A percentile compares a stretch with the other conserved stretches of the same genome.
Evolutionary conservation across 1,140 invertebrate genomes (phyloP).

Genomic region (Belonocnema kinseyi): DNA sequence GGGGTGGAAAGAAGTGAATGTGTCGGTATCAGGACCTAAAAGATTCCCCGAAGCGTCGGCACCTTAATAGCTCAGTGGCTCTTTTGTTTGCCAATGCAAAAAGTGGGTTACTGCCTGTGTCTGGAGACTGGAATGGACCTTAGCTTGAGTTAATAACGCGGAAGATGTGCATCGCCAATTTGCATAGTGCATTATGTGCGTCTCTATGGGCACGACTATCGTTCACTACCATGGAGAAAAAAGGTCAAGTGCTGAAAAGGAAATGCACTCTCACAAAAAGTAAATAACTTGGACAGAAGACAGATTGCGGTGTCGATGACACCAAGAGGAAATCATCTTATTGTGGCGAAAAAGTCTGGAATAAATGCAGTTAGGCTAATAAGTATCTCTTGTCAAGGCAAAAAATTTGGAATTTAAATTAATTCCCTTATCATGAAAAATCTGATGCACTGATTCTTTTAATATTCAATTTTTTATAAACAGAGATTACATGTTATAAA

Average conservation of each 20-base stretch:
- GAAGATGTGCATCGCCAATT: slow-evolving; percentile 3
- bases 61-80: neutral
- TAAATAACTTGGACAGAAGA: neutral
- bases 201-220: neutral
- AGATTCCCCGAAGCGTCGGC: neutral
- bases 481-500: too few species aligned
- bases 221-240: neutral
- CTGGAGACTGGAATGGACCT: neutral
- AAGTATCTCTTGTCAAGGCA: neutral
- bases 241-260: slow-evolving; percentile 14
- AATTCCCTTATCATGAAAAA: neutral
- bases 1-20: too few species aligned
- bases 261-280: neutral
- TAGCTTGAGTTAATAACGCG: neutral
- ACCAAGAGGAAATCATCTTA: slow-evolving; percentile 16
- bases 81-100: slow-evolving; percentile 9
- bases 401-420: neutral
- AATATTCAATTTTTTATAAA: too few species aligned
- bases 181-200: slow-evolving; percentile 22
- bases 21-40: too few species aligned
- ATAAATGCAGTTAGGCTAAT: slow-evolving; percentile 18
- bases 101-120: neutral
- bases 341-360: slow-evolving; percentile 1
- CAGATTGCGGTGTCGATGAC: slow-evolving; percentile 2
- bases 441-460: neutral